Conservation (phyloP, 1,140 invertebrate genomes). For the Drosophila sp. region DNA sequence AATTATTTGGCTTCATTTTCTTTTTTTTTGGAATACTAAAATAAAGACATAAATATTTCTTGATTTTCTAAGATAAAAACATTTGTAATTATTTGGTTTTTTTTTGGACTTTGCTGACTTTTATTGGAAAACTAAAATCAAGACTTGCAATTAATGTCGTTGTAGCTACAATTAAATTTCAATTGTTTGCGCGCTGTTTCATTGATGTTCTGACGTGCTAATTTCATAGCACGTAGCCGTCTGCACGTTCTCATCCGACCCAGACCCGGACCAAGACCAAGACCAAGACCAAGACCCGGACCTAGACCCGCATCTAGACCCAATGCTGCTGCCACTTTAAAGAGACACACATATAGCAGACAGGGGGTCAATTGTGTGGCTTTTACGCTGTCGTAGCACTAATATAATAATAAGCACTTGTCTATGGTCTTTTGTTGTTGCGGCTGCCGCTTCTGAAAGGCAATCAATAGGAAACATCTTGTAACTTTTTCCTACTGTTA, state of each 20-base stretch:
- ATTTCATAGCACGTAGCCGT: constrained; percentile 60
- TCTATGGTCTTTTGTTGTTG: constrained; percentile 55
- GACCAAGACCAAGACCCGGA: not conserved
- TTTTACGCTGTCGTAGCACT: constrained; percentile 68
- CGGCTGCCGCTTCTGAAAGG: constrained; percentile 22
- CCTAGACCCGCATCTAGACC: not conserved
- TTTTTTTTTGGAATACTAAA: no score
- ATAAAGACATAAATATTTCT: no score
- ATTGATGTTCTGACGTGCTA: constrained; percentile 72
- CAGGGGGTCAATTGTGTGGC: constrained; percentile 65
- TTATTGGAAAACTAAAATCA: constrained; percentile 1
- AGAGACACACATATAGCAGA: constrained; percentile 33
- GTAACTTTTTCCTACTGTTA: constrained; percentile 50
- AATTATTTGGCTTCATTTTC: no score
- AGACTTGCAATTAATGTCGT: constrained; percentile 63
- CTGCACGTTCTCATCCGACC: constrained; percentile 13
- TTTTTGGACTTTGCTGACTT: not conserved
- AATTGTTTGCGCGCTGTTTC: constrained; percentile 60
- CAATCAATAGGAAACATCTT: constrained; percentile 54
- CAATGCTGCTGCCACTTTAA: constrained; percentile 29
- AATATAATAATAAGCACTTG: constrained; percentile 80
- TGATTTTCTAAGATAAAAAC: no score
- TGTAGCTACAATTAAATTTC: constrained; percentile 70
- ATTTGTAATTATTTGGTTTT: not conserved
- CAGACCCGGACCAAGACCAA: constrained; percentile 16